Base-by-base conservation (phyloP, 1,140 invertebrate species). In the Drosophila tsacasi region DNA sequence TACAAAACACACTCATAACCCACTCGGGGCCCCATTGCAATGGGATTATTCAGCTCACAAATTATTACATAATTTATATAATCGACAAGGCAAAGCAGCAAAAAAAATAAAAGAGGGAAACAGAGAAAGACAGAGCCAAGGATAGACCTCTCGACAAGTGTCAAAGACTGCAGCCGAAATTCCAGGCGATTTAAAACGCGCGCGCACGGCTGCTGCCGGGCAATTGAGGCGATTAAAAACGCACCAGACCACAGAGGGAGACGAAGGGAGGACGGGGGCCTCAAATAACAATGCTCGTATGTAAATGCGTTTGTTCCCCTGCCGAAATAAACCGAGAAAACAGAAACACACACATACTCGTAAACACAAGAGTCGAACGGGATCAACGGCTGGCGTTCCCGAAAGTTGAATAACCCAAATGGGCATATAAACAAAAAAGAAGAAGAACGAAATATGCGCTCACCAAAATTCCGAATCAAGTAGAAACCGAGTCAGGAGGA, bases 401-500 rank as follows among this genome's bases (percentile, higher is more conserved):
- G 81, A 81, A 90, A 90, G 84, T 87, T 87, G 84, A 87, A 87
- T 87, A 87, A 87, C 84, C 84, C 81, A 87, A 81, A 87, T 86
- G 83, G 83, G 83, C 83, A 83, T 86, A 89, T 83, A 89, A 89
- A 83, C 76, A 81, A 47, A 69, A 68, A 49, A 39, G 47, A 54
- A 27, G n/a, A 71, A 55, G 19, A 30, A n/a, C 40, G 23, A 40
- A 32, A 37, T n/a, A n/a, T 57, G 39, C 47, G 66, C n/a, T 54
- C 49, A 40, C 13, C 35, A 42, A 72, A 60, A 37, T 72, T 35
- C 69, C 23, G 65, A 71, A 50, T 25, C 52, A 8, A 37, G 52
- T 49, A 40, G 52, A 58, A 60, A 27, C 44, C 5, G 40, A 72
- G 37, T 27, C 37, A 19, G 25, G 15, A 40, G 63, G 21, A 15